Percentiles rank a stretch among this genome's conserved stretches.
Conservation (phyloP, 2,797 vertebrate species). For the Galagoides demidoff region DNA sequence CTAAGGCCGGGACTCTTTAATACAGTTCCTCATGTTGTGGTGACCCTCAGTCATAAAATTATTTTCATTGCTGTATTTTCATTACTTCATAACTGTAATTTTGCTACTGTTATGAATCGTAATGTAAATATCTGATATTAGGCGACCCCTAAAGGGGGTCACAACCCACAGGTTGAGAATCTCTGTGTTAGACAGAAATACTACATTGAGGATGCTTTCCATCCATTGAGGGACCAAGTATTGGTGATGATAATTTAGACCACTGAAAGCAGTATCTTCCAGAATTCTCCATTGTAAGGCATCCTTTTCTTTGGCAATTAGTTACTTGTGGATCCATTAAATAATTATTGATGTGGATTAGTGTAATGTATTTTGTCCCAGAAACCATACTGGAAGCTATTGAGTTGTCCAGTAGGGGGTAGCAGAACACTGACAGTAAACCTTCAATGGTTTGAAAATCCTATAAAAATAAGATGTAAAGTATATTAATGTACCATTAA, state of each 20-base stretch:
- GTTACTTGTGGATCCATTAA: not conserved
- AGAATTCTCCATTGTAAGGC: not conserved
- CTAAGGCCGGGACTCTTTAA: no score
- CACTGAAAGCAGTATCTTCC: not conserved
- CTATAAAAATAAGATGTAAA: not conserved
- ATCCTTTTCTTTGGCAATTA: not conserved
- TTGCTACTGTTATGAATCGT: no score
- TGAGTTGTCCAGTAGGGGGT: not conserved
- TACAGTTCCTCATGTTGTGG: no score
- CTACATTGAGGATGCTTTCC: not conserved
- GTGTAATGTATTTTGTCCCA: not conserved
- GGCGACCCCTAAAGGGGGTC: no score
- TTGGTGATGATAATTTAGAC: not conserved
- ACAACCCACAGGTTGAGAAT: no score
- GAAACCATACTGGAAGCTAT: not conserved
- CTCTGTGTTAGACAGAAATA: not conserved
- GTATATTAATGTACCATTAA: not conserved
- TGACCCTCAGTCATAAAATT: no score
- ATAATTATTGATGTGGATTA: conserved; percentile 34
- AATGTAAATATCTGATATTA: no score
- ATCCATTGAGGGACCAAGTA: no score
- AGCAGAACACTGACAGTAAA: conserved; percentile 3
- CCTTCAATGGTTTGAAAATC: not conserved
- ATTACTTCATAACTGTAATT: no score
- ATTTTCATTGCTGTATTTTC: no score